Percentiles rank a stretch among this genome's conserved stretches.
Conservation (phyloP, 2,888 invertebrate species). For the Leptinotarsa peninsularis region DNA sequence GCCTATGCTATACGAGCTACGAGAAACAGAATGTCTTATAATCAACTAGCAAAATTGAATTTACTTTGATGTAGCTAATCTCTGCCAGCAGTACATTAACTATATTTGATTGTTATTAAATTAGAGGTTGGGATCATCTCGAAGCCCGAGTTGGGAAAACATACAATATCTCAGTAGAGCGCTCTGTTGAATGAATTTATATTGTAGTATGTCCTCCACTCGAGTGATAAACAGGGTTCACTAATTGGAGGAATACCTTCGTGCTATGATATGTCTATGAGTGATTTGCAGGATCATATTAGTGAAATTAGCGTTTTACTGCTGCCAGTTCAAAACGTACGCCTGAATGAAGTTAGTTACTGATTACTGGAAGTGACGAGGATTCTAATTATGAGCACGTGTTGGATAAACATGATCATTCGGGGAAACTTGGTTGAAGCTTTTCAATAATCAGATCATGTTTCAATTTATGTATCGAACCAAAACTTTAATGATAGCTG, state of each 20-base stretch:
- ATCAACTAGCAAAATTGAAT: slow-evolving; percentile 29
- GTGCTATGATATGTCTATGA: slow-evolving; percentile 4
- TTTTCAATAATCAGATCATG: too few species aligned
- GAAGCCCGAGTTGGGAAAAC: slow-evolving; percentile 5
- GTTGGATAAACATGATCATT: too few species aligned
- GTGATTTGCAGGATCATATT: neutral
- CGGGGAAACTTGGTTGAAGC: too few species aligned
- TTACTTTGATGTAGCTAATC: slow-evolving; percentile 32
- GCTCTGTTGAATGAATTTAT: neutral
- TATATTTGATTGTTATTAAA: slow-evolving; percentile 23
- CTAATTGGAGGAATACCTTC: slow-evolving; percentile 10
- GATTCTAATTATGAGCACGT: too few species aligned
- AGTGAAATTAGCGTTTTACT: neutral
- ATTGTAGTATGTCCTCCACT: neutral
- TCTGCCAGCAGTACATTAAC: slow-evolving; percentile 29
- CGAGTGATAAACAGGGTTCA: slow-evolving; percentile 1
- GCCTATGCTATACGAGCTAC: neutral
- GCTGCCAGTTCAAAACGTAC: neutral
- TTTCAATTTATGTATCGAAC: too few species aligned
- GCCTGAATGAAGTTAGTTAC: neutral
- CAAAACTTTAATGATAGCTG: too few species aligned
- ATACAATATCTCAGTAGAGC: neutral
- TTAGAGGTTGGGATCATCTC: slow-evolving; percentile 4
- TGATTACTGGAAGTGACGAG: too few species aligned
- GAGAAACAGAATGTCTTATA: slow-evolving; percentile 3